A percentile compares a stretch with the other conserved stretches of the same genome.
phyloP scores from a whole-genome alignment of 2,113 vertebrate species.

The Anser cygnoides region DNA sequence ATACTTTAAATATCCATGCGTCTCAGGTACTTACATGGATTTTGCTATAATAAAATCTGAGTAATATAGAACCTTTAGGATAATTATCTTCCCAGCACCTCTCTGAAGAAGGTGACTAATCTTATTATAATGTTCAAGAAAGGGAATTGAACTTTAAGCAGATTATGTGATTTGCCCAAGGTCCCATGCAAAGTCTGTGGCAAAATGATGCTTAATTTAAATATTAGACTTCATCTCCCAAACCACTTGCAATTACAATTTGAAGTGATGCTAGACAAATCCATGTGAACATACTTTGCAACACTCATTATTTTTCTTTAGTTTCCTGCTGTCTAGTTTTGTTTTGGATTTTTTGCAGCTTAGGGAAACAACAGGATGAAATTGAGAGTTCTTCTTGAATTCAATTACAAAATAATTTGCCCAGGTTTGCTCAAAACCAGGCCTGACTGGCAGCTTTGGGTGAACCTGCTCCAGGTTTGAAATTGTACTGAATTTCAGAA shows the following conservation, averaged over 20 bases:
- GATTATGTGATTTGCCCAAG: conserved; percentile 33
- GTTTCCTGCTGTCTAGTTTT: neutral
- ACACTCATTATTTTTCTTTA: neutral
- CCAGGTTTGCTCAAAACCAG: neutral
- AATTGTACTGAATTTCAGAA: neutral
- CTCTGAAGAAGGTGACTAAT: conserved; percentile 57
- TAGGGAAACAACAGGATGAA: neutral
- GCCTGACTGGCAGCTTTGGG: neutral
- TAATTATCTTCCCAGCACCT: conserved; percentile 46
- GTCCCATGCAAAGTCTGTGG: conserved; percentile 17
- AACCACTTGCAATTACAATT: neutral
- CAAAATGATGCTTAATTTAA: conserved; percentile 47
- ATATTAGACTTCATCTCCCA: neutral
- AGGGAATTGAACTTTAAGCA: conserved; percentile 37
- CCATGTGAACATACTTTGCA: neutral
- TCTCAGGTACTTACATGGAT: conserved; percentile 23
- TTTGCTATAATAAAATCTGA: conserved; percentile 37
- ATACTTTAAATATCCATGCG: conserved; percentile 38
- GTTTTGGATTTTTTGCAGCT: neutral
- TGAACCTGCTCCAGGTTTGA: neutral
- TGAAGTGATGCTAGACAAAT: conserved; percentile 1
- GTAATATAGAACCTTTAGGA: neutral
- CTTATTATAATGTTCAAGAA: conserved; percentile 40
- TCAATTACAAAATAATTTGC: neutral
- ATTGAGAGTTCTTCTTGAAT: neutral